phyloP scores from a whole-genome alignment of 1,140 invertebrate species.

The Meloidogyne floridensis region DNA sequence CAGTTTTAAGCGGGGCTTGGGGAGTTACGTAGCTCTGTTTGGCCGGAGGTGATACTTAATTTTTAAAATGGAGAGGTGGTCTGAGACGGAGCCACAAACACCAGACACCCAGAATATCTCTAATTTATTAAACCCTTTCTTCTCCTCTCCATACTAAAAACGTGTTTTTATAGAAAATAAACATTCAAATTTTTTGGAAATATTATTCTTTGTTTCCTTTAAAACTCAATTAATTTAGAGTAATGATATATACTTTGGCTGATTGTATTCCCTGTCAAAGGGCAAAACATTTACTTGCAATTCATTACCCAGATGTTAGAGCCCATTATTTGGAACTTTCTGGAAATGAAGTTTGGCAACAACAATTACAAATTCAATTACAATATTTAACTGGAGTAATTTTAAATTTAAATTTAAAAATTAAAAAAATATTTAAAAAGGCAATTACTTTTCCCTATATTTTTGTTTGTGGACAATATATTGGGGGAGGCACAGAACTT shows the following conservation, averaged over 20 bases:
- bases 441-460: constrained; percentile 65
- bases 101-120: too few relatives aligned
- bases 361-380: constrained; percentile 64
- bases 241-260: constrained; percentile 58
- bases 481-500: constrained; percentile 65
- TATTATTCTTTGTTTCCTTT: too few relatives aligned
- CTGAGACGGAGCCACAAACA: too few relatives aligned
- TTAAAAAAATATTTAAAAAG: constrained; percentile 10
- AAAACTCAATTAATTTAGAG: constrained; percentile 26
- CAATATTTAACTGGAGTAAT: constrained; percentile 61
- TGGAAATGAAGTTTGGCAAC: constrained; percentile 65
- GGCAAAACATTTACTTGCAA: constrained; percentile 46
- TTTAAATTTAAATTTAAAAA: neutral
- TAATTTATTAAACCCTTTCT: too few relatives aligned
- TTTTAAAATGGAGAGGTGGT: too few relatives aligned
- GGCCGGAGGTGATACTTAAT: too few relatives aligned
- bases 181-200: too few relatives aligned
- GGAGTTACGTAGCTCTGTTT: too few relatives aligned
- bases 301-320: constrained; percentile 45
- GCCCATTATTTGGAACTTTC: constrained; percentile 56
- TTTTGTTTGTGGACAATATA: constrained; percentile 63
- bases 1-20: too few relatives aligned
- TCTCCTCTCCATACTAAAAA: too few relatives aligned
- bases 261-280: constrained; percentile 55
- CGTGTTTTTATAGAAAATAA: too few relatives aligned